Conservation (phyloP, 2,113 vertebrate genomes). For the Pardalotus punctatus region DNA sequence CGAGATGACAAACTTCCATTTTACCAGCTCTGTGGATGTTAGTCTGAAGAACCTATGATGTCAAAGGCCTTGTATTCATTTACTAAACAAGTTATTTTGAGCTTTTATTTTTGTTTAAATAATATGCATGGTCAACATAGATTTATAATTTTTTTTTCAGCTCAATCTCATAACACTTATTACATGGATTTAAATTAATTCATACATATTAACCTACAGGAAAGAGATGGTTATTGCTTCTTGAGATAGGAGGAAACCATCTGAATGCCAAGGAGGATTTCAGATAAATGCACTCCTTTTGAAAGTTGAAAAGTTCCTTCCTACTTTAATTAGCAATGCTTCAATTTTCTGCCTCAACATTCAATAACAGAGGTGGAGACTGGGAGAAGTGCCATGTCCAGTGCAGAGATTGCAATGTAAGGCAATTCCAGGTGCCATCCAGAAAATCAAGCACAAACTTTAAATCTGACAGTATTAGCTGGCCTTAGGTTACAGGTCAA, state of each 20-base stretch:
- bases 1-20: not conserved
- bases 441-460: not conserved
- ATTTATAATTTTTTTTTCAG: not conserved
- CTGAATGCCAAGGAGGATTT: not conserved
- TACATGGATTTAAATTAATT: not conserved
- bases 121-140: not conserved
- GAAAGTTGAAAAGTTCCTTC: not conserved
- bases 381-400: not conserved
- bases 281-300: not conserved
- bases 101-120: not conserved
- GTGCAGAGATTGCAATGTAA: not conserved
- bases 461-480: not conserved
- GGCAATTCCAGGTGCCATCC: not conserved
- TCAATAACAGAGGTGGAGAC: not conserved
- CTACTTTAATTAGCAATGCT: not conserved
- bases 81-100: not conserved
- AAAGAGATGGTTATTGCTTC: not conserved
- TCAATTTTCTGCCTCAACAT: not conserved
- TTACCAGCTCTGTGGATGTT: not conserved
- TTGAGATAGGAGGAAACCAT: not conserved
- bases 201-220: not conserved
- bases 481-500: not conserved
- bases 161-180: not conserved
- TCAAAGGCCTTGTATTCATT: slow-evolving; percentile 24
- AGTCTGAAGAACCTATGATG: not conserved